Evolutionary conservation across 2,113 vertebrate species (phyloP), one percentile per base, ranked within the genome.

Genomic region (Hymenochirus boettgeri): DNA sequence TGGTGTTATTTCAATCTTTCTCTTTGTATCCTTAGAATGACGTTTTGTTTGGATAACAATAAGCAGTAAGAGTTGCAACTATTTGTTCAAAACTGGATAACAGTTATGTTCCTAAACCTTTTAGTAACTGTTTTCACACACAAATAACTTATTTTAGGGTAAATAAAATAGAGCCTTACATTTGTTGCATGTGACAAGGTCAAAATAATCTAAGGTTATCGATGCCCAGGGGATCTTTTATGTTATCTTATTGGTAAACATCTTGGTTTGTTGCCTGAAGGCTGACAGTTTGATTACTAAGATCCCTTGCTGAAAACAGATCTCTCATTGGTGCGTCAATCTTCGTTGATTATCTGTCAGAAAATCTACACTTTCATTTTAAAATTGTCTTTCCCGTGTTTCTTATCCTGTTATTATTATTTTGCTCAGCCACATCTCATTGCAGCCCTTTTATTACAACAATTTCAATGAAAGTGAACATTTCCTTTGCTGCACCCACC

Each of bases 341-440:
- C 65, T 69, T 33, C 19, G 47, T 69, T 69, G 65, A 69, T 69
- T 69, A 69, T 69, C 56, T 57, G 47, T 60, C 56, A 60, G 57
- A 17, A 42, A 52, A 67, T 67, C 48, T 42, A 59, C 46, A 45
- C 65, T 69, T 12, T 60, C 33, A 60, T 69, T 45, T 60, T 52
- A 27, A 24, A 19, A 23, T 51, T 66, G 55, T 58, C 23, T 19
- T 26, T 45, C n/a, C 39, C n/a, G 42, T 63, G 53, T 54, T 63
- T 11, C 25, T 42, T 35, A 11, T 23, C 6, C 24, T 53, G 21
- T 54, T 63, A n/a, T 63, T 53, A 62, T 52, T 62, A 53, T 53
- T 50, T 62, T 62, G 31, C 52, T 63, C 50, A 45, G 50, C 25
- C 50, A 35, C 21, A 24, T 54, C 39, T 54, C 61, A 63, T 45